Evolutionary conservation across 2,797 vertebrate genomes (phyloP).

Genomic region (Natrix natrix): DNA sequence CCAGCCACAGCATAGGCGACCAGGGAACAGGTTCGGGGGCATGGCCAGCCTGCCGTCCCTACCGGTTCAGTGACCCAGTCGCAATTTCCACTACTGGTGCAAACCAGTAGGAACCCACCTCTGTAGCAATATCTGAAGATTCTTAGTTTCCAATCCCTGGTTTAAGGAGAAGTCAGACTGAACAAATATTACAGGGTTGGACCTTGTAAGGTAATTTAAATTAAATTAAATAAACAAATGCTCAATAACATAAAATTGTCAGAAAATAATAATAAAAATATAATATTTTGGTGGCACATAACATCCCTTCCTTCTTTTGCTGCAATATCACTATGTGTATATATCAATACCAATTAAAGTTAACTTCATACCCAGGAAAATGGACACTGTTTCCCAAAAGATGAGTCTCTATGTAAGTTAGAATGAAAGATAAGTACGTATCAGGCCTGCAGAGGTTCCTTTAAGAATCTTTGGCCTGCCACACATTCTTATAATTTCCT

Average conservation of each 20-base stretch:
- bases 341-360: neutral
- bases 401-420: neutral
- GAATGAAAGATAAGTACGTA: neutral
- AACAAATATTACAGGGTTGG: neutral
- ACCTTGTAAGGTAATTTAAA: conserved; percentile 2
- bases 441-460: too few species aligned
- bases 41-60: too few species aligned
- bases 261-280: neutral
- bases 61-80: too few species aligned
- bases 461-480: too few species aligned
- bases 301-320: neutral
- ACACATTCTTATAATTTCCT: too few species aligned
- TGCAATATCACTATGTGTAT: neutral
- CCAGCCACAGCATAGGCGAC: too few species aligned
- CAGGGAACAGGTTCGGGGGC: too few species aligned
- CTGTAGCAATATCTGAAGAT: neutral
- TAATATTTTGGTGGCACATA: neutral
- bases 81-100: too few species aligned
- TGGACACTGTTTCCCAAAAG: neutral
- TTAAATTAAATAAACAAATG: neutral
- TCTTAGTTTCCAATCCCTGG: neutral
- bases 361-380: neutral
- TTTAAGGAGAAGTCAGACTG: neutral
- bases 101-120: too few species aligned
- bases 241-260: neutral